Evolutionary conservation across 2,113 vertebrate genomes (phyloP).

Genomic region (Percopsis transmontana): DNA sequence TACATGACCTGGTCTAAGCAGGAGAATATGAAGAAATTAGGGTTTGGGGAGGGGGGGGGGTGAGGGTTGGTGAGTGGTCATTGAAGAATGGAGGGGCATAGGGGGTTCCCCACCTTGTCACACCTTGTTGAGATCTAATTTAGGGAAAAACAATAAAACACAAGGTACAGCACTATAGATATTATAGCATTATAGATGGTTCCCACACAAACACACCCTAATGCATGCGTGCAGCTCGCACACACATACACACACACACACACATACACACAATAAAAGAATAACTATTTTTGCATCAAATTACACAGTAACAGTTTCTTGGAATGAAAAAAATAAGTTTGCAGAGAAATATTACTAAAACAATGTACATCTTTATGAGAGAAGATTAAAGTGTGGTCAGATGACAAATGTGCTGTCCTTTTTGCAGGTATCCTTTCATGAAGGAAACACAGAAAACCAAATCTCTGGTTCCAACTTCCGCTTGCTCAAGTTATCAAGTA

Average conservation of each 20-base stretch:
- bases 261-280: conserved; percentile 52
- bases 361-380: neutral
- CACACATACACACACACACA: conserved; percentile 32
- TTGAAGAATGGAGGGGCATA: conserved; percentile 32
- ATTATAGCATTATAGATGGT: conserved; percentile 75
- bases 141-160: conserved; percentile 76
- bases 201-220: conserved; percentile 30
- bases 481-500: conserved; percentile 9
- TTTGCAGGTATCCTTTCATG: conserved; percentile 15
- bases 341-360: neutral
- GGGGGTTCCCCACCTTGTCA: conserved; percentile 80
- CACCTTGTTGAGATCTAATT: conserved; percentile 81
- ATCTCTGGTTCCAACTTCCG: neutral
- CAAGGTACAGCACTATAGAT: conserved; percentile 74
- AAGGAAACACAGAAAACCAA: conserved; percentile 17
- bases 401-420: conserved; percentile 14
- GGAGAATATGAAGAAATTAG: neutral
- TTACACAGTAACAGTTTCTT: conserved; percentile 26
- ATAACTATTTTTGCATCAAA: conserved; percentile 47
- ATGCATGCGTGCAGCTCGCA: conserved; percentile 14
- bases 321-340: neutral
- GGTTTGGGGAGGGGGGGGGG: neutral
- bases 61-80: conserved; percentile 16
- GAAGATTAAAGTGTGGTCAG: conserved; percentile 2
- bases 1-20: conserved; percentile 47